Evolutionary conservation across 2,113 vertebrate species (phyloP).

Genomic region (Anas platyrhynchos): DNA sequence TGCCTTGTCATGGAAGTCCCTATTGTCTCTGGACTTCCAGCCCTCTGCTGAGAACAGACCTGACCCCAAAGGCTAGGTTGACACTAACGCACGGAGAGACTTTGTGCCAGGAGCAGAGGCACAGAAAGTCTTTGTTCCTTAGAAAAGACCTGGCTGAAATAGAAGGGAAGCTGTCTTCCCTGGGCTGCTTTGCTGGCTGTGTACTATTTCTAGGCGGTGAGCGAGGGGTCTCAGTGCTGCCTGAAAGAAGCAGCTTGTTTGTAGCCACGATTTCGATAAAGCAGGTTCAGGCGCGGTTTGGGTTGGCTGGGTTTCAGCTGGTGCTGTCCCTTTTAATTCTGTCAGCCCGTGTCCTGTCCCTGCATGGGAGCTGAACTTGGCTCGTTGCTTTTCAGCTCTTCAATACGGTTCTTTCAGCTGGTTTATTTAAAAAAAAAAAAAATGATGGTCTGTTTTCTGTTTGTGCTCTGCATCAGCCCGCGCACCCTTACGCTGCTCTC

Average conservation of each 20-base stretch:
- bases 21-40: neutral
- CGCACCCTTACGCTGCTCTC: neutral
- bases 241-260: slow-evolving; percentile 53
- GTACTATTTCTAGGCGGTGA: slow-evolving; percentile 13
- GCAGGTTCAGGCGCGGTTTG: slow-evolving; percentile 30
- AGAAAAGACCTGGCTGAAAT: slow-evolving; percentile 34
- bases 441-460: neutral
- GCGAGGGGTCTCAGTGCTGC: neutral
- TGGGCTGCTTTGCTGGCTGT: neutral
- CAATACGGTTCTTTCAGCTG: slow-evolving; percentile 7
- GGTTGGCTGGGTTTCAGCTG: slow-evolving; percentile 39
- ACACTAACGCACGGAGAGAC: neutral
- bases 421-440: neutral
- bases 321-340: slow-evolving; percentile 55
- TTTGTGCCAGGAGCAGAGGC: slow-evolving; percentile 36
- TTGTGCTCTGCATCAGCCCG: neutral
- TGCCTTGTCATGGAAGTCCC: neutral
- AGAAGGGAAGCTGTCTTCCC: slow-evolving; percentile 42
- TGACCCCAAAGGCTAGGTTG: neutral
- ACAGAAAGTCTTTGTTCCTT: slow-evolving; percentile 59
- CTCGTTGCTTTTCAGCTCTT: slow-evolving; percentile 35
- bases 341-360: slow-evolving; percentile 16
- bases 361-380: slow-evolving; percentile 41
- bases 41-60: neutral
- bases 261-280: slow-evolving; percentile 43